Evolutionary conservation across 2,113 vertebrate genomes (phyloP), one percentile per base, ranked within the genome.

Genomic region (Entomyzon cyanotis): DNA sequence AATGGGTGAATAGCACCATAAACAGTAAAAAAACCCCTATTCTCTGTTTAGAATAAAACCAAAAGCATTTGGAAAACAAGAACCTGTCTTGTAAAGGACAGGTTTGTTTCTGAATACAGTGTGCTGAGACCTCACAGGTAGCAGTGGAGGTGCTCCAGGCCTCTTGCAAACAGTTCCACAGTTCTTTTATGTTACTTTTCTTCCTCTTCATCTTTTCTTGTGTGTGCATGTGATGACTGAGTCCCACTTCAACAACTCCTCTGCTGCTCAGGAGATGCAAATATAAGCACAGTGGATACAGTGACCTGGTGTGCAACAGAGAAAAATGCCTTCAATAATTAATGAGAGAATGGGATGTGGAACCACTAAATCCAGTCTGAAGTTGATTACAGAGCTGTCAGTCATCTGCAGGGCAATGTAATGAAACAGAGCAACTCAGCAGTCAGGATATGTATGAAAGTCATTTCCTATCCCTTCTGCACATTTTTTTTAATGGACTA

Each of bases 311-410:
- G 4, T 8, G 28, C 84, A 67, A 69, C 33, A 79, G 70, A 94
- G 74, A 84, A 93, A 97, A 96, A 93, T 80, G 46, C 42, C 37
- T 60, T 71, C 39, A 84, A 91, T 82, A 91, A 96, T 96, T 97
- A 97, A 93, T 84, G 47, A 96, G 31, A 75, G 67, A 94, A 68
- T 69, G 46, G 77, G 90, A 71, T 49, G 7, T 90, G 47, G 78
- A 94, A 76, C 53, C 77, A 86, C 62, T 92, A 95, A 95, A 95
- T 91, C 87, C 91, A 82, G 50, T 59, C 95, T 93, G 87, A 93
- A 96, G 95, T 73, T 97, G 94, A 97, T 93, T 95, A 83, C 68
- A 84, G 39, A 84, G 42, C 83, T 94, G 94, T 96, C 91, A 96
- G 62, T 97, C 93, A 97, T 94, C 64, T 87, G 63, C 60, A 64